These are phyloP conservation scores for Sparidentex hasta DNA, from an alignment of 2,797 vertebrate species.

Conservation along the genomic window DNA sequence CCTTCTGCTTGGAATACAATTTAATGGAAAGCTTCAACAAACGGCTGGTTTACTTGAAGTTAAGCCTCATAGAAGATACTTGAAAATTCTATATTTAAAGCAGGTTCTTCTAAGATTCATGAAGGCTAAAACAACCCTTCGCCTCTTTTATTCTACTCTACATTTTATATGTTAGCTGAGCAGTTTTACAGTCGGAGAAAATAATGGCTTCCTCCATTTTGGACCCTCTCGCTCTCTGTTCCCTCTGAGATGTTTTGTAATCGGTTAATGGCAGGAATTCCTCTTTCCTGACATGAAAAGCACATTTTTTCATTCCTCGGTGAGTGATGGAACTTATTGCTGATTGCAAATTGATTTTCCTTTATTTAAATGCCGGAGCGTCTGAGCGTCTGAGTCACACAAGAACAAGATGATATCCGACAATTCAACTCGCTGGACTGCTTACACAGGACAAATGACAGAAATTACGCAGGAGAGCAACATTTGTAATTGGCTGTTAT, in stretches of 20 bases:
- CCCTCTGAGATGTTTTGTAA: neutral
- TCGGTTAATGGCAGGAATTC: neutral
- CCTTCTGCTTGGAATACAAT: conserved; percentile 6
- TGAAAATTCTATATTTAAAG: too few species aligned
- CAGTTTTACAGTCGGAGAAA: neutral
- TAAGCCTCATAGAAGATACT: neutral
- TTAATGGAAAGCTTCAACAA: neutral
- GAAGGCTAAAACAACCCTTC: neutral
- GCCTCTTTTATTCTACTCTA: neutral
- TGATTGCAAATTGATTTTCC: too few species aligned
- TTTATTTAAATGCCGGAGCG: too few species aligned
- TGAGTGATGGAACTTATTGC: neutral
- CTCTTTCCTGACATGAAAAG: neutral
- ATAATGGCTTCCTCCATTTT: neutral
- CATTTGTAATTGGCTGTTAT: too few species aligned
- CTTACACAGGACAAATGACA: too few species aligned
- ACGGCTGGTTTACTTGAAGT: neutral
- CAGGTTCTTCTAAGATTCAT: too few species aligned
- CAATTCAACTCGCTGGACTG: too few species aligned
- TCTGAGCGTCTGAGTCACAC: too few species aligned
- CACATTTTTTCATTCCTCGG: neutral
- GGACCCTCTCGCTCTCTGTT: neutral
- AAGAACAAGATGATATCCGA: too few species aligned
- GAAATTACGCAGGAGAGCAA: too few species aligned
- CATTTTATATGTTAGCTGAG: too few species aligned